Base-by-base conservation (phyloP, 2,797 vertebrate genomes). In the Fistularia commersonii region DNA sequence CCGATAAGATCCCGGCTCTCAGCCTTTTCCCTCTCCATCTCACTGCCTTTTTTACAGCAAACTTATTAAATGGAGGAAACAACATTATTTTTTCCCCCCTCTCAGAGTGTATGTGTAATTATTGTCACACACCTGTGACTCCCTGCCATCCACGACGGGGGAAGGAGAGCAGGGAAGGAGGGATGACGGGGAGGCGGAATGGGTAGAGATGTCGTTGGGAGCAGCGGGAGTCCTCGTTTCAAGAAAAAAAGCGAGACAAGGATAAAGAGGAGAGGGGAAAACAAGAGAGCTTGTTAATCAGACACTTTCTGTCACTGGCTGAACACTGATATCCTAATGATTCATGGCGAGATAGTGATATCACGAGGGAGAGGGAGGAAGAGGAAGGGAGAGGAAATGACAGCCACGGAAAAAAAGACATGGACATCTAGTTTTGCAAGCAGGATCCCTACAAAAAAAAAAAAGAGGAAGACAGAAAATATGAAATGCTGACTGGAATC, bases 11-110 rank as follows among this genome's bases (percentile, higher is more conserved):
- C 93, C 79, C 75, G 85, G 90, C 90, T 83, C 91, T 72, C 79
- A 82, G 84, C 87, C 90, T 74, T 74, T 62, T 72, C 60, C 48
- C 87, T 39, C 66, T 66, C 71, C 82, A 81, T 90, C 80, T 90
- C 88, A 88, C 74, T 89, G 93, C 90, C 92, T 93, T 93, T 96
- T 96, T 94, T 94, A 92, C 92, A 85, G 93, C 93, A 94, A 94
- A 95, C 92, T 94, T 94, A 94, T 96, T 94, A 96, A 96, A 97
- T 94, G 94, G 93, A 90, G 86, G 91, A 94, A 93, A 94, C 90
- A 84, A 93, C 92, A 92, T 90, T 92, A 94, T 93, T 86, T 76
- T 72, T 63, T 83, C 36, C 36, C 31, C 12, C n/a, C 8, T 51
- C 11, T 38, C 90, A 89, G 91, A 98, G 94, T 94, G 94, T 92